Evolutionary conservation across 2,888 invertebrate species (phyloP).

Genomic region (Pseudococcus longispinus): DNA sequence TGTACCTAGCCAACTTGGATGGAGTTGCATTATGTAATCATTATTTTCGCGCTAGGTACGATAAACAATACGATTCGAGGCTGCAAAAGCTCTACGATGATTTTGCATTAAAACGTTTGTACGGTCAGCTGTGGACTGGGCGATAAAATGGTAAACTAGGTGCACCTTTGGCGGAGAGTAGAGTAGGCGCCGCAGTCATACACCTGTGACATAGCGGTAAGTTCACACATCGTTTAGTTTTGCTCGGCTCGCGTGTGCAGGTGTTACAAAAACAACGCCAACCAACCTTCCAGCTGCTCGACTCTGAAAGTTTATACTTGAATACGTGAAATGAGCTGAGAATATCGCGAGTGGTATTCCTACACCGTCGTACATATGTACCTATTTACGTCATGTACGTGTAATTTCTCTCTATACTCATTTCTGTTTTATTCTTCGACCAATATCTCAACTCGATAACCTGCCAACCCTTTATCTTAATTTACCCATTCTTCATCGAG

Average conservation of each 20-base stretch:
- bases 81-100: too few relatives aligned
- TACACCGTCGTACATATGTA: not conserved
- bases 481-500: not conserved
- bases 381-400: not conserved
- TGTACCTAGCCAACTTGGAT: too few relatives aligned
- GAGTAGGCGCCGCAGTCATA: not conserved
- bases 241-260: not conserved
- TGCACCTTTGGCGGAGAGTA: not conserved
- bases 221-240: constrained; percentile 29
- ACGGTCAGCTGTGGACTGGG: not conserved
- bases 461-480: not conserved
- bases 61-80: too few relatives aligned
- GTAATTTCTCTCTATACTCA: not conserved
- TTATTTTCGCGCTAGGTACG: too few relatives aligned
- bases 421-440: not conserved
- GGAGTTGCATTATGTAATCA: not conserved
- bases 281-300: not conserved
- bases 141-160: not conserved
- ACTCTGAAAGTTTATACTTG: not conserved
- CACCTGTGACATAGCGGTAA: constrained; percentile 33
- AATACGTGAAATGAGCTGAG: not conserved
- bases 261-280: not conserved
- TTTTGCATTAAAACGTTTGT: too few relatives aligned
- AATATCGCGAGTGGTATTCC: not conserved
- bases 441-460: not conserved